Conservation (phyloP, 2,113 vertebrate genomes). For the Podiceps cristatus region DNA sequence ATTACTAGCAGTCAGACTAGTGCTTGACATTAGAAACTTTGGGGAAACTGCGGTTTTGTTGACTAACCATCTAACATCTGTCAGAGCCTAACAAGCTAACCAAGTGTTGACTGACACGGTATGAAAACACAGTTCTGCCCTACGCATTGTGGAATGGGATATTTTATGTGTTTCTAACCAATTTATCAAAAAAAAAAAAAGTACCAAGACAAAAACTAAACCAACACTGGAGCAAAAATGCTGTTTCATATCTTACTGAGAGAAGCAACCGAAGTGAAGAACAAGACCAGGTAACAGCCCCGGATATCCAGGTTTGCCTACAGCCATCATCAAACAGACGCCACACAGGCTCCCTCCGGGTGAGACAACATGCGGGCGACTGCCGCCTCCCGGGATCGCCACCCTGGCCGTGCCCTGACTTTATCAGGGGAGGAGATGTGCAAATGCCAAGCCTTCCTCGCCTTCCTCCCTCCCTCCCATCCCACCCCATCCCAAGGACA, state of each 20-base stretch:
- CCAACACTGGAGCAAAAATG: neutral
- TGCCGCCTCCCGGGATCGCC: neutral
- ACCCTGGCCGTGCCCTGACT: neutral
- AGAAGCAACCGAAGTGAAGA: neutral
- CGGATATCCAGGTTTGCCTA: neutral
- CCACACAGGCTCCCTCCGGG: neutral
- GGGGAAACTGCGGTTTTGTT: neutral
- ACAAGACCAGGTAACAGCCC: neutral
- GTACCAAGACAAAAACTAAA: neutral
- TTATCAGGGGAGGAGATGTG: neutral
- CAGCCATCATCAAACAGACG: fast-evolving
- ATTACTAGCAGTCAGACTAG: neutral
- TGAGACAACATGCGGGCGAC: neutral
- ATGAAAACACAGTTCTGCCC: neutral
- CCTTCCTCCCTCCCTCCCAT: neutral
- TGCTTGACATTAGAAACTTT: neutral
- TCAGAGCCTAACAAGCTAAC: neutral
- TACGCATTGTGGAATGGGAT: neutral
- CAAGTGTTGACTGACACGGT: neutral
- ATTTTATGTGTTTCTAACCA: neutral
- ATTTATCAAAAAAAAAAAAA: neutral
- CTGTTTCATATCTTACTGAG: neutral
- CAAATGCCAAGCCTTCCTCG: neutral
- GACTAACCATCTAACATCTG: neutral
- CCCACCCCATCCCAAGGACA: neutral